These are phyloP conservation scores for Calameuta idolon DNA, from an alignment of 2,888 invertebrate genomes.

Conservation along the genomic window DNA sequence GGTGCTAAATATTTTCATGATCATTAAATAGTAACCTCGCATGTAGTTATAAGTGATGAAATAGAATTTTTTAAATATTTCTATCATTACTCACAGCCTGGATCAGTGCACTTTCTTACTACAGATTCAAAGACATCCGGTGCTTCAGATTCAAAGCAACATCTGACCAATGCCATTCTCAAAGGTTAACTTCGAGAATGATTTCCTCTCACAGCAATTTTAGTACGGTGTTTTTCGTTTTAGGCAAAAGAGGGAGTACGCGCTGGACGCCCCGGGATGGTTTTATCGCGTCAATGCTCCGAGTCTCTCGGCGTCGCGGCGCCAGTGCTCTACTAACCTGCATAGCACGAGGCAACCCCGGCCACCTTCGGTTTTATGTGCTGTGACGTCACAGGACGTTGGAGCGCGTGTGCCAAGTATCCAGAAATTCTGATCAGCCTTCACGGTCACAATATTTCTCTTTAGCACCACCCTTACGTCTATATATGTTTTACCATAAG, in stretches of 20 bases:
- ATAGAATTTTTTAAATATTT: background rate
- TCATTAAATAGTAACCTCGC: constrained; percentile 30
- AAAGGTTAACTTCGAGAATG: background rate
- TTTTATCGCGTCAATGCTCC: constrained; percentile 8
- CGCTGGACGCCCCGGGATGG: background rate
- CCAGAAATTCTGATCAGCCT: background rate
- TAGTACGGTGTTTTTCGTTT: background rate
- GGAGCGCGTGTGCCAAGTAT: constrained; percentile 39
- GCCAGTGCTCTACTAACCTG: constrained; percentile 59
- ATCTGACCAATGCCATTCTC: constrained; percentile 78
- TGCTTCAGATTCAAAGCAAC: constrained; percentile 84
- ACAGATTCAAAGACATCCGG: constrained; percentile 82
- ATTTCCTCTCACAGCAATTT: background rate
- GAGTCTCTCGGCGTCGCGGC: constrained; percentile 37
- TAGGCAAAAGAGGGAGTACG: background rate
- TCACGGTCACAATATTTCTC: background rate
- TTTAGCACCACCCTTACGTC: background rate
- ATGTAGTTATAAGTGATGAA: constrained; percentile 24
- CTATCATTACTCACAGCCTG: constrained; percentile 78
- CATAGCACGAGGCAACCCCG: constrained; percentile 39
- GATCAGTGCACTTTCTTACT: constrained; percentile 84
- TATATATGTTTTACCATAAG: background rate
- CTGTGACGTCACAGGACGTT: constrained; percentile 35
- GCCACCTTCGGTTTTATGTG: constrained; percentile 30
- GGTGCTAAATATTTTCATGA: background rate